A percentile compares a stretch with the other conserved stretches of the same genome.
Conservation (phyloP, 2,888 invertebrate species). For the Mythimna loreyi region DNA sequence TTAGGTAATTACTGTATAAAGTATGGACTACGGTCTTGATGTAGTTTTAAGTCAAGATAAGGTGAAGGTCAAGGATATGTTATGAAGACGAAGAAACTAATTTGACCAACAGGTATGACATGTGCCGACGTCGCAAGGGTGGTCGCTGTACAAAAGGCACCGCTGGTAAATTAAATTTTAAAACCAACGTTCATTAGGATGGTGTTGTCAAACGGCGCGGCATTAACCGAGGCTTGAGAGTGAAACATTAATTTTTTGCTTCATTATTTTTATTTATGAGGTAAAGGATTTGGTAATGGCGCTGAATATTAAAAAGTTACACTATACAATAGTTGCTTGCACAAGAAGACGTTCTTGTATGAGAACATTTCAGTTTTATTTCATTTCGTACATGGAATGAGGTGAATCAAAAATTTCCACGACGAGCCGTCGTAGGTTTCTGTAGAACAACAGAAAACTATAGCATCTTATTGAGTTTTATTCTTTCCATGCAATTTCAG, state of each 20-base stretch:
- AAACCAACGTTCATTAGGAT: slow-evolving; percentile 78
- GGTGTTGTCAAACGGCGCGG: slow-evolving; percentile 78
- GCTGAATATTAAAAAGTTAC: slow-evolving; percentile 80
- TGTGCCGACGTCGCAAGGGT: slow-evolving; percentile 99
- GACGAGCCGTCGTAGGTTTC: slow-evolving; percentile 47
- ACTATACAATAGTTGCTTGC: slow-evolving; percentile 67
- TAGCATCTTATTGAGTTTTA: slow-evolving; percentile 81
- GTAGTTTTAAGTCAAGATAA: slow-evolving; percentile 53
- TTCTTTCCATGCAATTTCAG: slow-evolving; percentile 94
- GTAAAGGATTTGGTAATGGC: slow-evolving; percentile 90
- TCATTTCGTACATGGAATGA: slow-evolving; percentile 64
- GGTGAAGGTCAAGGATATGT: slow-evolving; percentile 65
- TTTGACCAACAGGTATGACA: slow-evolving; percentile 97
- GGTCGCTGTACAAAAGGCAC: slow-evolving; percentile 99
- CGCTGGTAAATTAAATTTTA: slow-evolving; percentile 95
- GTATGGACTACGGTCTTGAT: slow-evolving; percentile 40
- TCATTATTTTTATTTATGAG: slow-evolving; percentile 86
- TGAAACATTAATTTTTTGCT: slow-evolving; percentile 85
- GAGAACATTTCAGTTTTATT: slow-evolving; percentile 51
- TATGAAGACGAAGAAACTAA: slow-evolving; percentile 81
- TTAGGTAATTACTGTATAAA: slow-evolving; percentile 57
- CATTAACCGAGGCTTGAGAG: slow-evolving; percentile 88
- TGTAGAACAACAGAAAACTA: slow-evolving; percentile 51
- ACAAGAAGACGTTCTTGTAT: slow-evolving; percentile 61
- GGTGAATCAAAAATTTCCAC: slow-evolving; percentile 52